Base-by-base conservation (phyloP, 2,797 vertebrate species). In the Danio aesculapii region DNA sequence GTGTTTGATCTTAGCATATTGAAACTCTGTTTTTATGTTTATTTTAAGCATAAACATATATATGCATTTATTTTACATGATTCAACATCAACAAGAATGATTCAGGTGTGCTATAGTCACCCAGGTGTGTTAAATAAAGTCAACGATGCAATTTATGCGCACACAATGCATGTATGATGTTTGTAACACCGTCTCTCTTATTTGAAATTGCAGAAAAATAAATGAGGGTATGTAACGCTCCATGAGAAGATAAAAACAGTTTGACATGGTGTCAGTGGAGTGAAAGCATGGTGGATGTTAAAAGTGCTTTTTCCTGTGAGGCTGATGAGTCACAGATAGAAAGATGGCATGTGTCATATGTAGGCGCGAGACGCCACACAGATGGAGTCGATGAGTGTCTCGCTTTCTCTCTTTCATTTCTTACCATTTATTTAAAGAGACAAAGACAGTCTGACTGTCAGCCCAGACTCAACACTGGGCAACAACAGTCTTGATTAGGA, bases 291-390 rank as follows among this genome's bases (percentile, higher is more conserved):
- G 58, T 75, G 66, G 67, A 71, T 75, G 16, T 75, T 81, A 49
- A 78, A 80, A 83, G 75, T 81, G 84, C 71, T 77, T 86, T 30
- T 84, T 86, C 75, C 83, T 81, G 69, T 50, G 64, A 73, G 83
- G 83, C 68, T 67, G 71, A 64, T 86, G 81, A 86, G 68, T 83
- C 81, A 86, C 43, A 52, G 78, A 67, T 44, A 68, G 72, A 79
- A 64, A 70, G 80, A 86, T 69, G 75, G 17, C 72, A 74, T 84
- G 83, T 84, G 83, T 83, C 81, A 81, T 78, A 77, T 75, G 59
- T 64, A 85, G 82, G 85, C 21, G 83, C 78, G 74, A 86, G 85
- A 86, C 85, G 41, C 64, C 71, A 85, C 85, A 75, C 85, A 86
- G 85, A 86, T 86, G 85, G 85, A 84, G 81, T 43, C 17, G 58